Percentiles rank a stretch among this genome's conserved stretches.
Conservation (phyloP, 2,113 vertebrate genomes). For the Osmerus eperlanus region DNA sequence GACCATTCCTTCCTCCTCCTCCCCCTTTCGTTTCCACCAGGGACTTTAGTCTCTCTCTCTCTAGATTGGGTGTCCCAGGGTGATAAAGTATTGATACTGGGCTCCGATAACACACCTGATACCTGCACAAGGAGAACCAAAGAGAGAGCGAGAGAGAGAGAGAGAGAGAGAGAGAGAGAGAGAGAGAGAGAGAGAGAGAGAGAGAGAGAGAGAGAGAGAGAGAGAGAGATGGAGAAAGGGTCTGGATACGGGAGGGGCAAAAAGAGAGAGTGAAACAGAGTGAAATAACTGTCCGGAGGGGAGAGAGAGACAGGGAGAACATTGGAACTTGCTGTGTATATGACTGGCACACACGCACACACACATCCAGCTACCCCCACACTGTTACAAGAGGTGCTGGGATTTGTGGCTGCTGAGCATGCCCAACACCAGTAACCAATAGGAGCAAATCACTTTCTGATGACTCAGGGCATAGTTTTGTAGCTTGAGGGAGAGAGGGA, state of each 20-base stretch:
- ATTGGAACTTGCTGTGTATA: not conserved
- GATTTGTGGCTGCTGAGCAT: slow-evolving; percentile 18
- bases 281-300: too few species aligned
- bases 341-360: not conserved
- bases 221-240: not conserved
- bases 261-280: not conserved
- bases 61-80: slow-evolving; percentile 69
- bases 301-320: not conserved
- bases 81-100: slow-evolving; percentile 69
- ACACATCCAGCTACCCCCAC: not conserved
- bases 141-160: not conserved
- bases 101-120: slow-evolving; percentile 70
- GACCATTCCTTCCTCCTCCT: slow-evolving; percentile 40
- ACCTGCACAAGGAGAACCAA: slow-evolving; percentile 31
- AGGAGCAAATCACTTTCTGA: slow-evolving; percentile 29
- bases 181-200: not conserved
- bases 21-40: slow-evolving; percentile 25
- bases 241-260: not conserved
- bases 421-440: slow-evolving; percentile 21
- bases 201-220: slow-evolving; percentile 5
- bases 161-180: not conserved
- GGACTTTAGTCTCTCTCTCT: slow-evolving; percentile 57
- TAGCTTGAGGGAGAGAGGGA: slow-evolving; percentile 29
- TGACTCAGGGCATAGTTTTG: slow-evolving; percentile 54
- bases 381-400: not conserved